These are phyloP conservation scores for Macropus fuliginosus DNA, from an alignment of 2,797 vertebrate species.

Conservation along the genomic window DNA sequence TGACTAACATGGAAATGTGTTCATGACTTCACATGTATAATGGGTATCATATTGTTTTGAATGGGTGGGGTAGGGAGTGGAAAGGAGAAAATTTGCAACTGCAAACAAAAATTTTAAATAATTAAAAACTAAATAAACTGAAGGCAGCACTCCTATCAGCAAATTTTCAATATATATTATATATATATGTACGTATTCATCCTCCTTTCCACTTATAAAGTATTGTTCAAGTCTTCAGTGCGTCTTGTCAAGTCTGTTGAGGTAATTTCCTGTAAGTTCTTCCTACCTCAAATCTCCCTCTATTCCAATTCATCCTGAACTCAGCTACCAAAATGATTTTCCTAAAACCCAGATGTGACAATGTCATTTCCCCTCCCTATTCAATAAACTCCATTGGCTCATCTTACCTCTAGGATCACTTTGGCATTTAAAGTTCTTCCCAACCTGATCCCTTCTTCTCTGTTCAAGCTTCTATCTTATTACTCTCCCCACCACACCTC, in stretches of 20 bases:
- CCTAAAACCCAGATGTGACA: neutral
- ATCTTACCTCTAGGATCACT: neutral
- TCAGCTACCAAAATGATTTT: neutral
- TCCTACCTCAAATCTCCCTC: neutral
- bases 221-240: neutral
- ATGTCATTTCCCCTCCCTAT: neutral
- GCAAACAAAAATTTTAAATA: neutral
- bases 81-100: neutral
- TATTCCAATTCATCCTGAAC: neutral
- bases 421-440: neutral
- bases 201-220: neutral
- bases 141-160: neutral
- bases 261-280: neutral
- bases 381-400: neutral
- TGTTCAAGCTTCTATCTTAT: neutral
- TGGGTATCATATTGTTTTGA: neutral
- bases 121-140: neutral
- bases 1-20: neutral
- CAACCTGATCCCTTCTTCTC: neutral
- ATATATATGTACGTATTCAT: too few species aligned
- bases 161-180: neutral
- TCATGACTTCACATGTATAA: neutral
- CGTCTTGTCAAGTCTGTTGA: neutral
- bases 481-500: neutral
- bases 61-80: too few species aligned